Evolutionary conservation across 2,113 vertebrate genomes (phyloP).

Genomic region (Apteryx owenii): DNA sequence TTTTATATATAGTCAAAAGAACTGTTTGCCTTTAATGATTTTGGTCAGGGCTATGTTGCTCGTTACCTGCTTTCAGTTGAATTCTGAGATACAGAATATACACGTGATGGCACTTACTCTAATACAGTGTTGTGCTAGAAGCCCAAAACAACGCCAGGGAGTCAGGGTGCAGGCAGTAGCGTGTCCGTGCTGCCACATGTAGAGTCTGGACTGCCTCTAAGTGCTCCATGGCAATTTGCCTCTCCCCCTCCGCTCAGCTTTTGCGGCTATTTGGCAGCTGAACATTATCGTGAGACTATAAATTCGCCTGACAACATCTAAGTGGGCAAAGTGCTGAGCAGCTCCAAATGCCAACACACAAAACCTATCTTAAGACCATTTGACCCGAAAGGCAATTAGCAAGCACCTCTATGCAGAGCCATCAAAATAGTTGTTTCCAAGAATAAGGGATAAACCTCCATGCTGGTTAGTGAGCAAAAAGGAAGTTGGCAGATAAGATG

Average conservation of each 20-base stretch:
- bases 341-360: not conserved
- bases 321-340: not conserved
- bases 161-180: not conserved
- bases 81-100: not conserved
- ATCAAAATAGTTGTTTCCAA: not conserved
- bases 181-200: too few relatives aligned
- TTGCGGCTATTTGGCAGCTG: not conserved
- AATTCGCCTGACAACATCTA: not conserved
- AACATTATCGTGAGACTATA: not conserved
- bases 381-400: conserved; percentile 2
- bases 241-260: not conserved
- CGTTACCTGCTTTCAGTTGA: not conserved
- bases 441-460: not conserved
- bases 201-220: not conserved
- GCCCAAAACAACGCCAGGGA: not conserved
- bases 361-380: not conserved
- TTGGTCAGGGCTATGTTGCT: not conserved
- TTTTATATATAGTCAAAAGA: not conserved
- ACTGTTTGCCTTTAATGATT: not conserved
- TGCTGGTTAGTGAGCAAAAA: not conserved
- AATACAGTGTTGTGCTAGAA: not conserved
- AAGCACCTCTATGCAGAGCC: not conserved
- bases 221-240: not conserved
- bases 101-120: not conserved
- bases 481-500: not conserved